Percentiles rank a stretch among this genome's conserved stretches.
Evolutionary conservation across 2,888 invertebrate genomes (phyloP).

Genomic region (Ormyrus nitidulus): DNA sequence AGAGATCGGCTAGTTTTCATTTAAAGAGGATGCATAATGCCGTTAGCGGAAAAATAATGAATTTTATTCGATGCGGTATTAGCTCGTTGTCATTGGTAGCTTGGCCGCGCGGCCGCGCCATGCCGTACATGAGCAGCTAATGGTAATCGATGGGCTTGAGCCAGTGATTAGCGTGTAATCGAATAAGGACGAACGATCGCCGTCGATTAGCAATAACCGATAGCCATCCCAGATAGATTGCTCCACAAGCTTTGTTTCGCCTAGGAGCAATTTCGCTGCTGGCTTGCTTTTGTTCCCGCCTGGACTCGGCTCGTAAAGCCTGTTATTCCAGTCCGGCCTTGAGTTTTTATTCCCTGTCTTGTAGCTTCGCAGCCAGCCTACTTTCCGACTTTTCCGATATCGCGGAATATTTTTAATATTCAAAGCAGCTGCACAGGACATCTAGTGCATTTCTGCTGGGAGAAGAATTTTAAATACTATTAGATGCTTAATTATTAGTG

Average conservation of each 20-base stretch:
- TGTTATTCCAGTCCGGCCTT: no score
- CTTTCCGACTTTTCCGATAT: constrained; percentile 23
- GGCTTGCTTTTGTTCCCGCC: background rate
- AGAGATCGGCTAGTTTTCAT: no score
- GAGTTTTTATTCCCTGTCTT: no score
- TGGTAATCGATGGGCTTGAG: constrained; percentile 57
- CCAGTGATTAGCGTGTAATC: constrained; percentile 71
- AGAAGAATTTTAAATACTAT: background rate
- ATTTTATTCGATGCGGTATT: no score
- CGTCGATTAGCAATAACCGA: constrained; percentile 70
- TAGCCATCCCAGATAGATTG: constrained; percentile 65
- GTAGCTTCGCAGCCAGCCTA: no score
- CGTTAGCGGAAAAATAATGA: no score
- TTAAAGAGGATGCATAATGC: no score
- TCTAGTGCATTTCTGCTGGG: background rate
- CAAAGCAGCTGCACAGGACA: no score
- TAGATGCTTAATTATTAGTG: no score
- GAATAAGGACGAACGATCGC: constrained; percentile 69
- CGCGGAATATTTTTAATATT: constrained; percentile 14
- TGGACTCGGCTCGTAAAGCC: background rate
- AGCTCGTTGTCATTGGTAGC: constrained; percentile 13
- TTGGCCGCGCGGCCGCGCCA: background rate
- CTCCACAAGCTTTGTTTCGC: constrained; percentile 59
- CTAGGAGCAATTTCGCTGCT: constrained; percentile 14
- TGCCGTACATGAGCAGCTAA: constrained; percentile 39